Base-by-base conservation (phyloP, 2,888 invertebrate genomes). In the Perizoma flavofasciatum region DNA sequence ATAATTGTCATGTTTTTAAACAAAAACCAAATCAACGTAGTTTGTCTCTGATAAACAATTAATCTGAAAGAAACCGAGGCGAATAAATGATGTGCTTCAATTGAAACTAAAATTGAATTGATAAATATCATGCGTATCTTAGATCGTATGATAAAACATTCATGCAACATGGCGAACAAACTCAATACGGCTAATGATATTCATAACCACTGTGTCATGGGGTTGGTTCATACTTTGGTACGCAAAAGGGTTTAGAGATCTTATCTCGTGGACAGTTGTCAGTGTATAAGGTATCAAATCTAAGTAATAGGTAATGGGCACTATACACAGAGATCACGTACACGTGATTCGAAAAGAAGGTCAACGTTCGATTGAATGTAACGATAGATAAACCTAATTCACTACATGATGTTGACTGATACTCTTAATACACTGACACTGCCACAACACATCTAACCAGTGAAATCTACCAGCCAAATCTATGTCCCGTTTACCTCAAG, bases 401-500 rank as follows among this genome's bases (percentile, higher is more conserved):
- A 55, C 55, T 33, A 6, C 1, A 6, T 39, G 32, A 34, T 44
- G 6, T 39, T 8, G 34, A 34, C 34, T 32, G 52, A 9, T 57
- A 48, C 51, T 34, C n/a, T 55, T 65, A 67, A 59, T 58, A 73
- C 79, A 82, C 78, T 73, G 72, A 70, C 81, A 82, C 78, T 66
- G 69, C 66, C 81, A 84, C 85, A 77, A 77, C 79, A 82, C 82
- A 78, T 74, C 65, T 57, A 68, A 66, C 69, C 71, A 71, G 69
- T 68, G 73, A 74, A 78, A 69, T 55, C 48, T 49, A 76, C 72
- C 80, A 81, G 77, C 75, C 73, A 78, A 80, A 82, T 83, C 79
- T 77, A 77, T 83, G 85, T 81, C 84, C 83, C 83, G 75, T 82
- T 81, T 85, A 86, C 88, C 86, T 85, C 81, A 84, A 88, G 85